Evolutionary conservation across 2,797 vertebrate genomes (phyloP).

Genomic region (Diglossa cyanea): DNA sequence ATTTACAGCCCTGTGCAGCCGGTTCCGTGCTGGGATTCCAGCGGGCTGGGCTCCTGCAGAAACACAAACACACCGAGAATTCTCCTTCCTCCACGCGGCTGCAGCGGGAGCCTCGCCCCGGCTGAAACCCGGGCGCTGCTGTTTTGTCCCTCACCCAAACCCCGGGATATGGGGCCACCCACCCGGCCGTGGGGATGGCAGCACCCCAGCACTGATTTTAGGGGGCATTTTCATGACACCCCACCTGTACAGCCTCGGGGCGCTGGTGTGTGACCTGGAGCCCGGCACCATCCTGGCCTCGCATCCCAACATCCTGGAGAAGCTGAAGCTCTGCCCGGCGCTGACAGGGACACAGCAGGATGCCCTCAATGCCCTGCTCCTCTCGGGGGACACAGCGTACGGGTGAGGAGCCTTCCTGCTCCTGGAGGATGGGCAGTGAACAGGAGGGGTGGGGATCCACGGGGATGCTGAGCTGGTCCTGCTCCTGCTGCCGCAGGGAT

Average conservation of each 20-base stretch:
- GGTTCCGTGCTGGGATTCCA: neutral
- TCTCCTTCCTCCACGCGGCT: neutral
- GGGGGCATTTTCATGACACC: neutral
- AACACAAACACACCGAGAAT: neutral
- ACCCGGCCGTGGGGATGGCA: fast-evolving
- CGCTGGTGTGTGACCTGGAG: conserved; percentile 65
- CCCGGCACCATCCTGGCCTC: neutral
- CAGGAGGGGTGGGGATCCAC: fast-evolving
- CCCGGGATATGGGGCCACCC: fast-evolving
- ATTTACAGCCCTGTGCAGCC: neutral
- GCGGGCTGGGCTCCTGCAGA: neutral
- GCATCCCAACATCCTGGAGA: neutral
- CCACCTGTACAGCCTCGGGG: neutral
- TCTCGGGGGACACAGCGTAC: neutral
- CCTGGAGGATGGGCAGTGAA: fast-evolving
- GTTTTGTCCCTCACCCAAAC: neutral
- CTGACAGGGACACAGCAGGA: neutral
- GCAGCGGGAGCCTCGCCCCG: fast-evolving
- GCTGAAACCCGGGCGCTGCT: neutral
- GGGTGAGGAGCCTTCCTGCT: conserved; percentile 7
- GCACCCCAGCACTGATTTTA: neutral
- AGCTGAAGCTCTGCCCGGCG: conserved; percentile 45
- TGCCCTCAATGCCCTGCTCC: conserved; percentile 32
- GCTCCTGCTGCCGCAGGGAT: neutral
- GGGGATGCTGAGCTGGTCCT: neutral